phyloP scores from a whole-genome alignment of 92 coral and sea anemone species.

The Diadumene lineata region DNA sequence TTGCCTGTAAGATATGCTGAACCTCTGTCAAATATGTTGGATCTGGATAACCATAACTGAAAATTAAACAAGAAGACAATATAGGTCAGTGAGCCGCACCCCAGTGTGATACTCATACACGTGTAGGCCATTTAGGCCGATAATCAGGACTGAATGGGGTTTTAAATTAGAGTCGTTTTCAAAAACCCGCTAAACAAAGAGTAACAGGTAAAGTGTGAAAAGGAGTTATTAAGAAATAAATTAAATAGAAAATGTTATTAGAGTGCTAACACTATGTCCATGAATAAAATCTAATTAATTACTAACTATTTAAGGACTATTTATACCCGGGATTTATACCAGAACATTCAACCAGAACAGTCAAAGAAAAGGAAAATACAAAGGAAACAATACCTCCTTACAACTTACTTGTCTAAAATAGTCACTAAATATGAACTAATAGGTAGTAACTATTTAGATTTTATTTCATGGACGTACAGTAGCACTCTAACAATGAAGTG shows the following conservation, averaged over 20 bases:
- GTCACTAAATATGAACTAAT: too few relatives aligned
- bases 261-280: too few relatives aligned
- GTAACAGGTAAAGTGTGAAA: not conserved
- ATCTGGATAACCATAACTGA: slow-evolving; percentile 44
- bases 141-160: not conserved
- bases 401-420: too few relatives aligned
- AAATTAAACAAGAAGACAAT: not conserved
- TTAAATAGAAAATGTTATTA: too few relatives aligned
- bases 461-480: too few relatives aligned
- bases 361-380: not conserved
- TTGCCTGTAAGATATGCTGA: not conserved
- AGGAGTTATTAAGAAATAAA: not conserved
- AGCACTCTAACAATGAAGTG: too few relatives aligned
- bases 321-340: not conserved
- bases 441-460: too few relatives aligned
- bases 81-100: not conserved
- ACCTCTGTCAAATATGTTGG: slow-evolving; percentile 24
- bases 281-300: too few relatives aligned
- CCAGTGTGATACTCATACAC: not conserved
- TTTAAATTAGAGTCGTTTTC: too few relatives aligned
- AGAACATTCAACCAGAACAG: too few relatives aligned
- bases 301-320: too few relatives aligned
- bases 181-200: not conserved
- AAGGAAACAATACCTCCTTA: not conserved
- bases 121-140: not conserved